Evolutionary conservation across 1,140 invertebrate species (phyloP).

Genomic region (Ctenoplectra terminalis): DNA sequence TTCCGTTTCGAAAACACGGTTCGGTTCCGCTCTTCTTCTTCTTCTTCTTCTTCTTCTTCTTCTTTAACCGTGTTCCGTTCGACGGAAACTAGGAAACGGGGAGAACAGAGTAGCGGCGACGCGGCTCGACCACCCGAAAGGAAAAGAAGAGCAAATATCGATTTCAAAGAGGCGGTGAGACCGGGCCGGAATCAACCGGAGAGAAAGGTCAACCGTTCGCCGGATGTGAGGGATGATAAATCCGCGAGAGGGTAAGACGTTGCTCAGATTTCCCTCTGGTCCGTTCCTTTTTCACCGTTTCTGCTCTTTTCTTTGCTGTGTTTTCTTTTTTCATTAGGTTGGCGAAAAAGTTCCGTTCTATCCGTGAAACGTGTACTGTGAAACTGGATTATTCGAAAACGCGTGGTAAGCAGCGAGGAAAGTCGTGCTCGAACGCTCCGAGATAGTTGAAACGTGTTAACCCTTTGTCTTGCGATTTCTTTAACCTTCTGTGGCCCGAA

Average conservation of each 20-base stretch:
- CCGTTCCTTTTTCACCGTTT: not conserved
- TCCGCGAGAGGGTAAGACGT: constrained; percentile 18
- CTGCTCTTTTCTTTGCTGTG: not conserved
- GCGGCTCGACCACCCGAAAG: constrained; percentile 24
- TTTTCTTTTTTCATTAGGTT: not conserved
- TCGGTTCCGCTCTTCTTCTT: no score
- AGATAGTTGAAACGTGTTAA: no score
- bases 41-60: not conserved
- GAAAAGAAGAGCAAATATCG: constrained; percentile 44
- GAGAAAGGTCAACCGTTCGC: constrained; percentile 43
- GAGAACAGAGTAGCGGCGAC: not conserved
- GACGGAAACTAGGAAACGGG: not conserved
- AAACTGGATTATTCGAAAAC: no score
- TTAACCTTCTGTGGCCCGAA: no score
- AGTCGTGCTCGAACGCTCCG: no score
- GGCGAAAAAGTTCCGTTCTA: no score
- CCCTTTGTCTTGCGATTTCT: no score
- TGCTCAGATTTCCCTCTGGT: constrained; percentile 8
- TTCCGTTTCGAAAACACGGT: constrained; percentile 16
- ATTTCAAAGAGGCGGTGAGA: constrained; percentile 36
- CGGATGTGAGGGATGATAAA: constrained; percentile 39
- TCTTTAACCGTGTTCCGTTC: not conserved
- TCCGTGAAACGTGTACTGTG: no score
- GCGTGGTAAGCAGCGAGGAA: no score
- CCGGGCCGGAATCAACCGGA: constrained; percentile 24